Evolutionary conservation across 2,113 vertebrate genomes (phyloP).

Genomic region (Cyphomyrus plagiostoma): DNA sequence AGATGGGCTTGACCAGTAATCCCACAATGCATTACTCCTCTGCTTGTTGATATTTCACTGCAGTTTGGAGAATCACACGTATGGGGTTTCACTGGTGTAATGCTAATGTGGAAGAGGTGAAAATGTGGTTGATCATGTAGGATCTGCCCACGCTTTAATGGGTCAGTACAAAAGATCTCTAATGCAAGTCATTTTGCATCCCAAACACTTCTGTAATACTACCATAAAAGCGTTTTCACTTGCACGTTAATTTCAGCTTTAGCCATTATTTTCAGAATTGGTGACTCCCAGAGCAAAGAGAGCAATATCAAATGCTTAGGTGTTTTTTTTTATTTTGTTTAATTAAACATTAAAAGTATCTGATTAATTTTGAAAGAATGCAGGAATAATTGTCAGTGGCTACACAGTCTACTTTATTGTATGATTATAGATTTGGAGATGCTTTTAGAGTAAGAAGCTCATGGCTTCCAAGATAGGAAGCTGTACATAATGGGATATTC

Average conservation of each 20-base stretch:
- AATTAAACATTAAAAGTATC: slow-evolving; percentile 31
- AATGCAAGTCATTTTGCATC: background rate
- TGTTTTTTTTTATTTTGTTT: slow-evolving; percentile 25
- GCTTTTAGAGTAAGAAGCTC: slow-evolving; percentile 40
- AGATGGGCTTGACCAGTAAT: background rate
- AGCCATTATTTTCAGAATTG: slow-evolving; percentile 50
- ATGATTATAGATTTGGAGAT: slow-evolving; percentile 44
- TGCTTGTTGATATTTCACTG: background rate
- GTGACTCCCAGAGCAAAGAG: slow-evolving; percentile 24
- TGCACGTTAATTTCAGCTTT: background rate
- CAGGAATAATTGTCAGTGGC: slow-evolving; percentile 39
- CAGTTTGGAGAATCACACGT: background rate
- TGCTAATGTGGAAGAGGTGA: background rate
- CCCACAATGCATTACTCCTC: background rate
- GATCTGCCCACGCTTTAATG: background rate
- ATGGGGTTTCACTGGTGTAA: background rate
- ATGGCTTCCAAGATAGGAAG: slow-evolving; percentile 37
- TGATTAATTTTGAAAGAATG: slow-evolving; percentile 32
- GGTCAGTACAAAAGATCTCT: background rate
- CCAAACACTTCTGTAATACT: background rate
- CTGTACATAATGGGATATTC: slow-evolving; percentile 16
- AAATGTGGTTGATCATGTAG: background rate
- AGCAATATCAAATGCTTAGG: slow-evolving; percentile 44
- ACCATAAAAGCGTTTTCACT: background rate
- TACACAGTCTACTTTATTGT: slow-evolving; percentile 41